Evolutionary conservation across 2,888 invertebrate species (phyloP).

Genomic region (Perdita meconis): DNA sequence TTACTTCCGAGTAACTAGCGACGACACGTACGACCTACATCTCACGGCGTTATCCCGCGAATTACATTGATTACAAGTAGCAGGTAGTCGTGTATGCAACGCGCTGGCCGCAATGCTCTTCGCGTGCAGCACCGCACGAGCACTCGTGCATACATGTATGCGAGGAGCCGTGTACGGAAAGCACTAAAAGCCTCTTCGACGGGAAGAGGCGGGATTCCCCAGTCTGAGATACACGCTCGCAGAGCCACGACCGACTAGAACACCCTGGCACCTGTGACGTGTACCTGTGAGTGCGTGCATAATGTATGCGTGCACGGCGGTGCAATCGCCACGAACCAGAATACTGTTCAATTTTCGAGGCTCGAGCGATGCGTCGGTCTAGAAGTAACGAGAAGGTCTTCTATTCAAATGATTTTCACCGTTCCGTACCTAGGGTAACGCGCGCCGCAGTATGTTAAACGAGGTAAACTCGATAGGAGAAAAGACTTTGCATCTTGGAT

Average conservation of each 20-base stretch:
- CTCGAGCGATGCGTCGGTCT: constrained; percentile 2
- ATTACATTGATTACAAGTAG: constrained; percentile 40
- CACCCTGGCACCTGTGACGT: constrained; percentile 1
- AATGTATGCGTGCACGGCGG: constrained; percentile 31
- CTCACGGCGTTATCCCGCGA: constrained; percentile 27
- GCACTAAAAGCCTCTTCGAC: constrained; percentile 52
- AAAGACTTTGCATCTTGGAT: no score
- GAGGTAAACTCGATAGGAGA: no score
- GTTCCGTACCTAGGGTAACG: not conserved
- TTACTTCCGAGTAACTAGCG: constrained; percentile 5
- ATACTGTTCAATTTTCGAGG: constrained; percentile 44
- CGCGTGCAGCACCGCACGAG: not conserved
- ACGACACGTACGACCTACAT: constrained; percentile 24
- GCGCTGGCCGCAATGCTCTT: constrained; percentile 9
- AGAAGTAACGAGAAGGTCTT: not conserved
- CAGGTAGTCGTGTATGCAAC: constrained; percentile 19
- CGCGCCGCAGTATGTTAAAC: no score
- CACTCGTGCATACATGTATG: not conserved
- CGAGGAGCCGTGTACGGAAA: constrained; percentile 19
- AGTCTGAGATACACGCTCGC: constrained; percentile 2
- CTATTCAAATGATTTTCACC: not conserved
- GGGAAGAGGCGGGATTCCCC: constrained; percentile 42
- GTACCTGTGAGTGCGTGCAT: constrained; percentile 1
- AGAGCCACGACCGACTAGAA: constrained; percentile 4
- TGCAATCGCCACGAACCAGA: constrained; percentile 21